phyloP scores from a whole-genome alignment of 2,888 invertebrate genomes.

The Abrostola tripartita region DNA sequence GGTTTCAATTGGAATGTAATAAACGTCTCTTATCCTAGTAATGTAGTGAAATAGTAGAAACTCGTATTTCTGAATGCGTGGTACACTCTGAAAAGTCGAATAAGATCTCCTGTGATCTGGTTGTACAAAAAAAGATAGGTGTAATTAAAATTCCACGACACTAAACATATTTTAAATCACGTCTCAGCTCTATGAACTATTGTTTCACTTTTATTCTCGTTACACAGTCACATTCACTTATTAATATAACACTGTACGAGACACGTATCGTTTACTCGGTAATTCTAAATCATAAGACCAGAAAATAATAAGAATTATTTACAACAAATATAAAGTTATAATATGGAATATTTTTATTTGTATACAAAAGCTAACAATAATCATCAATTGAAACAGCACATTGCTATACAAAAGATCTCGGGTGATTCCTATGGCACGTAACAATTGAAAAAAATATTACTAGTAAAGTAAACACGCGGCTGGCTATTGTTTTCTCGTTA shows the following conservation, averaged over 20 bases:
- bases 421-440: conserved; percentile 10
- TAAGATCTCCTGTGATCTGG: too few relatives aligned
- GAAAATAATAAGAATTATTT: not conserved
- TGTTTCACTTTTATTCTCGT: too few relatives aligned
- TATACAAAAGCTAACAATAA: not conserved
- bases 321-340: not conserved
- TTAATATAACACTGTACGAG: not conserved
- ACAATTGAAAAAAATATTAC: conserved; percentile 20
- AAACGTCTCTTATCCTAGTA: conserved; percentile 27
- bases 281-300: not conserved
- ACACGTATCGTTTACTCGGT: not conserved
- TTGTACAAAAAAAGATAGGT: not conserved
- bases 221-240: too few relatives aligned
- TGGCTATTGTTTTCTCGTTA: conserved; percentile 18
- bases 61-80: not conserved
- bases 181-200: not conserved
- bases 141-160: not conserved
- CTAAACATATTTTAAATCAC: not conserved
- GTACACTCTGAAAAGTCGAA: too few relatives aligned
- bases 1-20: conserved; percentile 36
- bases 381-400: not conserved
- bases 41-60: conserved; percentile 12
- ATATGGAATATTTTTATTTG: not conserved
- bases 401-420: conserved; percentile 1
- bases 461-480: conserved; percentile 13